Conservation (phyloP, 2,797 vertebrate genomes). For the Falco berigora region DNA sequence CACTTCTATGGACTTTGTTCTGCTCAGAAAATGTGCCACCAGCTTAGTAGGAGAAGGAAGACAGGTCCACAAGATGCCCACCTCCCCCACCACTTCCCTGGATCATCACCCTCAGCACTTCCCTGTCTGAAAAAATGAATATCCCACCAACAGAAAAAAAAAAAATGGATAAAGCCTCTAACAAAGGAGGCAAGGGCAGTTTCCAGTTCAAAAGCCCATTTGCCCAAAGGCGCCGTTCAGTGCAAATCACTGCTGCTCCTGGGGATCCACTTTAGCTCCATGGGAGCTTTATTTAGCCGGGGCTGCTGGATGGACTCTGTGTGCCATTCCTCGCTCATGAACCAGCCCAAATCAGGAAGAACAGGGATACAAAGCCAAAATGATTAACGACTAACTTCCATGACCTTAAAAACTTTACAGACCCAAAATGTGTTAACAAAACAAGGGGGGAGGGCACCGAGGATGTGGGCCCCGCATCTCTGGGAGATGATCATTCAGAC, state of each 20-base stretch:
- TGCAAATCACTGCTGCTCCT: neutral
- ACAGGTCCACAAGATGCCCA: too few species aligned
- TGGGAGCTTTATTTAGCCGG: neutral
- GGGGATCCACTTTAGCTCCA: neutral
- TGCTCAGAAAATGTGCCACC: neutral
- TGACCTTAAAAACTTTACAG: neutral
- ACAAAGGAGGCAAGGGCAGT: neutral
- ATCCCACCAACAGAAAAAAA: neutral
- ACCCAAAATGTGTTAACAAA: neutral
- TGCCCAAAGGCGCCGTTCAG: neutral
- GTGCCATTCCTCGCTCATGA: neutral
- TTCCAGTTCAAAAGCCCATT: neutral
- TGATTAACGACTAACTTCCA: accelerated
- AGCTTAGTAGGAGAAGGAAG: too few species aligned
- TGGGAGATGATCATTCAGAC: neutral
- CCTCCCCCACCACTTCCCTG: neutral
- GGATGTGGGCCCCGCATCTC: accelerated
- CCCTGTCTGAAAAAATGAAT: neutral
- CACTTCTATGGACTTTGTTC: neutral
- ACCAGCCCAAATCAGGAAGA: neutral
- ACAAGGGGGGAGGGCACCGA: accelerated
- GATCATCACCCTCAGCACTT: neutral
- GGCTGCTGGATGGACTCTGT: neutral
- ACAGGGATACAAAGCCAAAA: neutral
- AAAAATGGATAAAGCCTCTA: neutral